phyloP scores from a whole-genome alignment of 2,888 invertebrate genomes.

The Venustoraphidia nigricollis region DNA sequence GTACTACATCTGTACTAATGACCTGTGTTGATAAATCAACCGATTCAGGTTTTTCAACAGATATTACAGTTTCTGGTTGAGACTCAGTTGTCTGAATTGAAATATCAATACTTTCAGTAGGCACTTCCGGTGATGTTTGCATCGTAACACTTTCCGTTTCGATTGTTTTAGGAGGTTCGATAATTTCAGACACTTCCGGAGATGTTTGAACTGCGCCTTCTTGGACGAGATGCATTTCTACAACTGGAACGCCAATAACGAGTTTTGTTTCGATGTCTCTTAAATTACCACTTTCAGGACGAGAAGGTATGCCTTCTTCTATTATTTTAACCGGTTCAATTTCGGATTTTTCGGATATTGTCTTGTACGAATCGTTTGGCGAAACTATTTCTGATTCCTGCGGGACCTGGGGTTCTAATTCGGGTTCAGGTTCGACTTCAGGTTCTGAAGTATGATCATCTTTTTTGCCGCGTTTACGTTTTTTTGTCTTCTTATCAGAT shows the following conservation, averaged over 20 bases:
- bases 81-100: constrained; percentile 39
- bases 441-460: constrained; percentile 10
- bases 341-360: constrained; percentile 40
- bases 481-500: constrained; percentile 21
- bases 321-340: constrained; percentile 46
- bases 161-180: constrained; percentile 23
- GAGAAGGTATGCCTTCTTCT: constrained; percentile 43
- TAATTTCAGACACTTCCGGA: constrained; percentile 28
- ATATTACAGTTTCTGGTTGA: constrained; percentile 12
- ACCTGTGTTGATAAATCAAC: constrained; percentile 14
- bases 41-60: constrained; percentile 15
- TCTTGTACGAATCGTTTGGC: constrained; percentile 40
- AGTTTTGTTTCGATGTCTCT: constrained; percentile 29
- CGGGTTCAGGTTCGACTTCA: constrained; percentile 25
- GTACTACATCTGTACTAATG: constrained; percentile 6
- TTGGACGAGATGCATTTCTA: constrained; percentile 40
- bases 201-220: constrained; percentile 43
- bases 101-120: constrained; percentile 27
- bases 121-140: constrained; percentile 37
- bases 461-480: constrained; percentile 23
- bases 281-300: constrained; percentile 38
- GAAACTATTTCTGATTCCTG: constrained; percentile 24
- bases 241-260: constrained; percentile 38
- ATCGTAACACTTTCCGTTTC: constrained; percentile 25
- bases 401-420: constrained; percentile 19